Evolutionary conservation across 2,888 invertebrate species (phyloP), one percentile per base, ranked within the genome.

Genomic region (Meganola albula): DNA sequence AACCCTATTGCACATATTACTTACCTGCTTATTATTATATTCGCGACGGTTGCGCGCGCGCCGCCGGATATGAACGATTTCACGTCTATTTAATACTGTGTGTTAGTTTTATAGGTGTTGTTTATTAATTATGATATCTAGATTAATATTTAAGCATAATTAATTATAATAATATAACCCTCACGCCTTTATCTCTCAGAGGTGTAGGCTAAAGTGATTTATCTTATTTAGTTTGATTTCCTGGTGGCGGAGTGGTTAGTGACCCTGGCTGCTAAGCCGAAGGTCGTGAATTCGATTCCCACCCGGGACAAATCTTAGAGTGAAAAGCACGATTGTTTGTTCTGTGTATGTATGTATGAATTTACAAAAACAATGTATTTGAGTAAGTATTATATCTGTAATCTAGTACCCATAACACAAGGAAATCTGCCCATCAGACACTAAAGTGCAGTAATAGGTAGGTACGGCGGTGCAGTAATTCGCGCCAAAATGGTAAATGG

Each of bases 21-120:
- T n/a, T n/a, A n/a, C n/a, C n/a, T n/a, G n/a, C n/a, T n/a, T n/a
- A n/a, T n/a, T n/a, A n/a, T n/a, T 48, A 57, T 51, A 47, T 49
- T 46, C 30, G 44, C 45, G 53, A 41, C 56, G 44, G 39, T 34
- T 41, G 53, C 44, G 36, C 40, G 6, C 3, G 36, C 52, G 41
- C 45, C 43, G 61, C 45, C 43, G 61, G 61, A 59, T 50, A 49
- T 45, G 20, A 36, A 43, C 56, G 52, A 60, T 59, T 58, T 60
- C 41, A 60, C 52, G 48, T 55, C 46, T 44, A 42, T 52, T 60
- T 53, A 54, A 40, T 44, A 32, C 42, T 35, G 43, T 56, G 47
- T 53, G 27, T 42, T 53, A 38, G 31, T 53, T 53, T 56, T 41
- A 53, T 48, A 35, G 30, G 14, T 25, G 39, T 31, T 33, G 31